These are phyloP conservation scores for Gryllus longicercus DNA, from an alignment of 2,888 invertebrate genomes.

Conservation along the genomic window DNA sequence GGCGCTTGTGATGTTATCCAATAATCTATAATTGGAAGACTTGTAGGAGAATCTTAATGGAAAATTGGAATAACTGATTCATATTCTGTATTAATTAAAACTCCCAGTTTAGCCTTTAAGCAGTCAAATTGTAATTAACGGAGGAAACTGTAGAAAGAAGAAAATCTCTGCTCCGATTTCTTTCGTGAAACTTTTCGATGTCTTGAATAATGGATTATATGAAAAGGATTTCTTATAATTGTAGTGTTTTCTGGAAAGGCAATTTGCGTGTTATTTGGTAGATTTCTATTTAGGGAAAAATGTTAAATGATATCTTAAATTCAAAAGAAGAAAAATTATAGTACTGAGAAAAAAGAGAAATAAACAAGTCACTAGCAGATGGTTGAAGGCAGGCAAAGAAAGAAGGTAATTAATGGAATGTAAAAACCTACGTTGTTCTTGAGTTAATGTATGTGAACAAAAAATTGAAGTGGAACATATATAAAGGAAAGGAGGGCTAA, in stretches of 20 bases:
- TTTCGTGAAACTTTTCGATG: background rate
- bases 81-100: conserved; percentile 8
- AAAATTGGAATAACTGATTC: conserved; percentile 10
- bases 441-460: no score
- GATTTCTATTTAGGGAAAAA: no score
- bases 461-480: no score
- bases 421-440: no score
- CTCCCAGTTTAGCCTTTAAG: conserved; percentile 9
- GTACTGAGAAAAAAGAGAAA: no score
- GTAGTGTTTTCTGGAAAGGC: background rate
- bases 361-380: no score
- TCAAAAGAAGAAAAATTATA: no score
- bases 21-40: conserved; percentile 17
- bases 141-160: background rate
- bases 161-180: background rate
- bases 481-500: no score
- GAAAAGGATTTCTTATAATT: background rate
- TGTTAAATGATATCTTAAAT: no score
- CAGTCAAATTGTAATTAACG: conserved; percentile 7
- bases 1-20: background rate
- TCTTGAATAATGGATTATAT: background rate
- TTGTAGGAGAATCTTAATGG: conserved; percentile 5
- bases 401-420: no score
- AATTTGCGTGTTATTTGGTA: no score
- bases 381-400: no score